Conservation (phyloP, 2,113 vertebrate genomes). For the Tinamus guttatus region DNA sequence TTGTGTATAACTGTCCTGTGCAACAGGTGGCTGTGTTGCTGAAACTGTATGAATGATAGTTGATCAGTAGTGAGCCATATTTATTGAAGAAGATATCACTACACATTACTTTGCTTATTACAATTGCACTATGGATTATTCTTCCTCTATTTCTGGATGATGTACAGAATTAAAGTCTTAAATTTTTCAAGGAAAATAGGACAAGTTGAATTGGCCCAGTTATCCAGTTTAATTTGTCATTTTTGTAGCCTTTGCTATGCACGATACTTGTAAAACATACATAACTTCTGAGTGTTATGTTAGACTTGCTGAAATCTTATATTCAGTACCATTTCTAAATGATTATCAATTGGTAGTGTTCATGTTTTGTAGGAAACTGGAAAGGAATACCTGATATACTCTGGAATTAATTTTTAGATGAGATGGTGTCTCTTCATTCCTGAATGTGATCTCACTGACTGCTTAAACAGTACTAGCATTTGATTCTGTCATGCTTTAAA, state of each 20-base stretch:
- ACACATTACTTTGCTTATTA: constrained; percentile 74
- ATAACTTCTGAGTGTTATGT: constrained; percentile 64
- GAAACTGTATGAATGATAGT: constrained; percentile 43
- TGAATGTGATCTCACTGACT: constrained; percentile 37
- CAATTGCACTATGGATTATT: constrained; percentile 79
- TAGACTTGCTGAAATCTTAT: constrained; percentile 58
- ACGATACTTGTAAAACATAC: constrained; percentile 71
- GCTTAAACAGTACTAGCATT: constrained; percentile 40
- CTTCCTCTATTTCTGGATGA: constrained; percentile 66
- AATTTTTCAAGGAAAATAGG: constrained; percentile 66
- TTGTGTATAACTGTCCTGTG: constrained; percentile 58
- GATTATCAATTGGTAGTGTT: constrained; percentile 59
- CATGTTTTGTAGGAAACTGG: constrained; percentile 72
- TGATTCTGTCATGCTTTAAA: constrained; percentile 34
- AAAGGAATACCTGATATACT: constrained; percentile 52
- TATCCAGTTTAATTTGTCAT: constrained; percentile 68
- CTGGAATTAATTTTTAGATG: constrained; percentile 30
- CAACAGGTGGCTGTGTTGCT: constrained; percentile 55
- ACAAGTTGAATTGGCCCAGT: constrained; percentile 74
- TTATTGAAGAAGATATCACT: constrained; percentile 73
- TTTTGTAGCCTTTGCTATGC: constrained; percentile 75
- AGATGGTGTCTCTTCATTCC: constrained; percentile 28
- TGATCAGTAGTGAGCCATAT: constrained; percentile 78
- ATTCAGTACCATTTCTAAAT: constrained; percentile 70
- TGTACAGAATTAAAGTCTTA: constrained; percentile 76